phyloP scores from a whole-genome alignment of 2,888 invertebrate species.

The Scaptomyza tumidula region DNA sequence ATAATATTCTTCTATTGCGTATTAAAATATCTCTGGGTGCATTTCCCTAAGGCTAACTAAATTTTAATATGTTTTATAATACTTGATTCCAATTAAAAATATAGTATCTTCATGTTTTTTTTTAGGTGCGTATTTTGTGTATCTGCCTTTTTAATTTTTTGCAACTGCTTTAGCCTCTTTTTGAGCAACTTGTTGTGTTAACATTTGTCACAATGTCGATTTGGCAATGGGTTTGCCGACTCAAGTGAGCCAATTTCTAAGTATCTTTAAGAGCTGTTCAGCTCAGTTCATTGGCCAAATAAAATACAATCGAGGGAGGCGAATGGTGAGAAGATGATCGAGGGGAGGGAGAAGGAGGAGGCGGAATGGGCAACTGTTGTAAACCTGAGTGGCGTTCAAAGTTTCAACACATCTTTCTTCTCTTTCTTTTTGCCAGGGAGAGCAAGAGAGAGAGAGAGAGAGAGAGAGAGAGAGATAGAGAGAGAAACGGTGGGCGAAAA shows the following conservation, averaged over 20 bases:
- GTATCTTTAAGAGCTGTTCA: constrained; percentile 29
- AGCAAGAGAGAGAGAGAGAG: neutral
- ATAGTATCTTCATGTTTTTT: too few species aligned
- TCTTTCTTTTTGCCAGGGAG: neutral
- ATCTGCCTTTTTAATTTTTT: neutral
- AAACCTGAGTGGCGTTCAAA: constrained; percentile 60
- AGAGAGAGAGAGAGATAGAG: neutral
- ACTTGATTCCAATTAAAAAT: too few species aligned
- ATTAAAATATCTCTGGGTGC: too few species aligned
- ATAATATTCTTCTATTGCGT: too few species aligned
- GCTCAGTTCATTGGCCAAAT: constrained; percentile 57
- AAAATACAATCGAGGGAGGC: constrained; percentile 18
- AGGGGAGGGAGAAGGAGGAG: neutral
- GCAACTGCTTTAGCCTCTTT: neutral
- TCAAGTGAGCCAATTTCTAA: constrained; percentile 61
- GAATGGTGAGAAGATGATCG: neutral
- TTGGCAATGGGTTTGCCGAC: constrained; percentile 40
- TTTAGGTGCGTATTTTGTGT: too few species aligned
- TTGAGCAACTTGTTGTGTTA: constrained; percentile 24
- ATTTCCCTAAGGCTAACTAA: too few species aligned
- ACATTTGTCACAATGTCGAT: constrained; percentile 45
- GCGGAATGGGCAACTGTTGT: constrained; percentile 34
- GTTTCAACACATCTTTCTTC: constrained; percentile 43
- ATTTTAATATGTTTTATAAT: too few species aligned
- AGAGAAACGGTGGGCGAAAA: constrained; percentile 43